phyloP scores from a whole-genome alignment of 2,888 invertebrate species.

The Eubasilissa splendida region DNA sequence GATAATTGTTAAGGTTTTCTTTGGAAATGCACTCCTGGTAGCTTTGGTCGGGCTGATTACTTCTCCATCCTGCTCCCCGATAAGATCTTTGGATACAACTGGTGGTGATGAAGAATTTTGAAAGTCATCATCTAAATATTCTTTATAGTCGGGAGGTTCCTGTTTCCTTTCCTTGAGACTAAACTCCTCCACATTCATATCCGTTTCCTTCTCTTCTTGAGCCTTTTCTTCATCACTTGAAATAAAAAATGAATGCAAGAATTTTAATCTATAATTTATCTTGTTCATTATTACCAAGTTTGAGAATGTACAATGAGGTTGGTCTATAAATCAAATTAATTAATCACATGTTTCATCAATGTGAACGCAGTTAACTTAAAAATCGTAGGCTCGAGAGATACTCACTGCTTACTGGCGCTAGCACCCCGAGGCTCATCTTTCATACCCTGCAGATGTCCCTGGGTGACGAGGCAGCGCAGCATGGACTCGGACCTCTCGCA shows the following conservation, averaged over 20 bases:
- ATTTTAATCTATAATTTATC: too few relatives aligned
- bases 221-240: constrained; percentile 11
- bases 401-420: neutral
- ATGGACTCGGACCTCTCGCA: constrained; percentile 65
- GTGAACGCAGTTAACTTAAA: neutral
- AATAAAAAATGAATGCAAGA: neutral
- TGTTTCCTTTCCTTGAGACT: constrained; percentile 30
- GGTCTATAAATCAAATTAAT: too few relatives aligned
- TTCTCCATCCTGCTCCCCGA: neutral
- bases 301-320: too few relatives aligned
- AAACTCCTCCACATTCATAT: neutral
- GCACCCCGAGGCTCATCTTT: constrained; percentile 40
- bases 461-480: constrained; percentile 53
- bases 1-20: constrained; percentile 39
- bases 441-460: constrained; percentile 53
- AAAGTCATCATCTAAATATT: constrained; percentile 48
- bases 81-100: neutral
- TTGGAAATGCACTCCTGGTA: neutral
- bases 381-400: neutral
- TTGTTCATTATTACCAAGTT: too few relatives aligned
- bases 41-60: constrained; percentile 11
- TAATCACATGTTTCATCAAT: neutral
- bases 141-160: constrained; percentile 39
- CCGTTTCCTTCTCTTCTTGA: neutral
- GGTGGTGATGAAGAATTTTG: constrained; percentile 40